These are phyloP conservation scores for Barypeithes pellucidus DNA, from an alignment of 2,888 invertebrate genomes.

Conservation along the genomic window DNA sequence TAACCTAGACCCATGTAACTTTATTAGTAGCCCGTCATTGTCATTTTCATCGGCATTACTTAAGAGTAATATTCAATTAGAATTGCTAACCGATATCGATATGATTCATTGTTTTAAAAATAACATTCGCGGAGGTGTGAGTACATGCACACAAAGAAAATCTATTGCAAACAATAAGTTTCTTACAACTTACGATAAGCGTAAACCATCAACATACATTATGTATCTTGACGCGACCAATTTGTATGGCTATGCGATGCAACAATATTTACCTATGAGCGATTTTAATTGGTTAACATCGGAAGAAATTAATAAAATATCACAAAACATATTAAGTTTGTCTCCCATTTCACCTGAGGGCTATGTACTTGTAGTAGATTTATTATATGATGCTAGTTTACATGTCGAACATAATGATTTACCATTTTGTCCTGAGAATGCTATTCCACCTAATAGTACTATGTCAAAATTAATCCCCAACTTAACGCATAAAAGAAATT, in stretches of 20 bases:
- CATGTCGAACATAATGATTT: not conserved
- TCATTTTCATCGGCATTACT: no score
- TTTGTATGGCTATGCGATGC: no score
- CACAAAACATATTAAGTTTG: not conserved
- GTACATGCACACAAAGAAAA: constrained; percentile 11
- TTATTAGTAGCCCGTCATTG: no score
- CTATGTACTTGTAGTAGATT: not conserved
- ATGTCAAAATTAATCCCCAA: not conserved
- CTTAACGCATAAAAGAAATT: not conserved
- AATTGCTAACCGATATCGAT: not conserved
- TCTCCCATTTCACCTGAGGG: not conserved
- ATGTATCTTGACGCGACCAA: not conserved
- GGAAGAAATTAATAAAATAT: no score
- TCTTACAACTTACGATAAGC: no score
- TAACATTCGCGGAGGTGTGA: constrained; percentile 12
- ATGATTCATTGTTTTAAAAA: constrained; percentile 7
- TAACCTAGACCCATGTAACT: no score
- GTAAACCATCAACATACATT: no score
- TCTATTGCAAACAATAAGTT: not conserved
- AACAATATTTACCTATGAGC: no score
- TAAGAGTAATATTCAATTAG: not conserved
- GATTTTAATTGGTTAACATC: no score
- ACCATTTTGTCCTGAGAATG: not conserved
- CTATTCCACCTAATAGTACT: not conserved
- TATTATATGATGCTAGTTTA: not conserved